A percentile compares a stretch with the other conserved stretches of the same genome.
Evolutionary conservation across 1,140 invertebrate genomes (phyloP).

Genomic region (Adelges cooleyi): DNA sequence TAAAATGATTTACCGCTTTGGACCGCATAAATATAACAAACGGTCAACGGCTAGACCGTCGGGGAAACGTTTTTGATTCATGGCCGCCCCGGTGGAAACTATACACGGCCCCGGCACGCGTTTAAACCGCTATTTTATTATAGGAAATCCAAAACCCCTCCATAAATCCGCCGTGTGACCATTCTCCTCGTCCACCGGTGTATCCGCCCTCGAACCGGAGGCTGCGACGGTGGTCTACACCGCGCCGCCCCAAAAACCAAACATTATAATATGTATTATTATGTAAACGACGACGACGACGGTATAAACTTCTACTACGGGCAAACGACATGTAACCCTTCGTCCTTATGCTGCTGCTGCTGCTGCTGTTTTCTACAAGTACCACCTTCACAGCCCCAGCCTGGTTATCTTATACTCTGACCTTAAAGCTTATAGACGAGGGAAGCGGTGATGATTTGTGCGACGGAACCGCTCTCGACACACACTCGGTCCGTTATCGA

Average conservation of each 20-base stretch:
- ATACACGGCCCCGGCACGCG: not conserved
- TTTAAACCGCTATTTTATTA: conserved; percentile 4
- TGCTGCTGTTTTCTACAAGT: no score
- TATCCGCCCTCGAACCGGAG: not conserved
- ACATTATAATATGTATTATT: no score
- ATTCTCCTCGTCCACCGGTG: not conserved
- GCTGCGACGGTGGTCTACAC: not conserved
- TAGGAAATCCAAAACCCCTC: conserved; percentile 8
- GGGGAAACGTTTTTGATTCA: conserved; percentile 11
- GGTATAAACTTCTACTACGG: no score
- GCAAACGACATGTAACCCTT: no score
- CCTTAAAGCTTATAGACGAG: no score
- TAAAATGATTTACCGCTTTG: conserved; percentile 15
- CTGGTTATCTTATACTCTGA: no score
- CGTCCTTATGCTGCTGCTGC: no score
- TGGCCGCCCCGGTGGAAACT: not conserved
- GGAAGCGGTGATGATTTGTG: conserved; percentile 8
- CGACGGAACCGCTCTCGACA: not conserved
- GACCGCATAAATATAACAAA: not conserved
- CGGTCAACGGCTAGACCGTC: no score
- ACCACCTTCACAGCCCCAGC: no score
- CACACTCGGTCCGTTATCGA: not conserved
- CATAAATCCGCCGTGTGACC: conserved; percentile 11
- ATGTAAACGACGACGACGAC: no score
- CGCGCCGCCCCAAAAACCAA: not conserved